These are phyloP conservation scores for Planococcus citri DNA, from an alignment of 1,140 invertebrate genomes.

Conservation along the genomic window DNA sequence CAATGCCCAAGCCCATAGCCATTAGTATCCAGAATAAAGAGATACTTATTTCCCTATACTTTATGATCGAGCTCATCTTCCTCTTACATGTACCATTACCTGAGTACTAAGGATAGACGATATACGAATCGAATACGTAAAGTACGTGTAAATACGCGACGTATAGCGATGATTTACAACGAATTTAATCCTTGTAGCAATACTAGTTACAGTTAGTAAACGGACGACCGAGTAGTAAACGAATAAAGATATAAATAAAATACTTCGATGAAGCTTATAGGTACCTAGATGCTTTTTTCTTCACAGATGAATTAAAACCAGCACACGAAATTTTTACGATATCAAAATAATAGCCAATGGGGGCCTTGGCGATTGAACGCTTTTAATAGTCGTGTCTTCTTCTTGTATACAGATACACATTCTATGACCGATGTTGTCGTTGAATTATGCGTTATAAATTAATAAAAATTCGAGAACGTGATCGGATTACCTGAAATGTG, in stretches of 20 bases:
- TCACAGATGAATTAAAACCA: neutral
- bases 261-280: too few species aligned
- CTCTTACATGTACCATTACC: too few species aligned
- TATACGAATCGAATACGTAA: too few species aligned
- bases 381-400: too few species aligned
- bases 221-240: neutral
- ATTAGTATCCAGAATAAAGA: too few species aligned
- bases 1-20: too few species aligned
- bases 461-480: constrained; percentile 1
- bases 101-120: too few species aligned
- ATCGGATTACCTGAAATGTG: neutral
- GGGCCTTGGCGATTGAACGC: neutral
- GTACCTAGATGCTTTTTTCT: neutral
- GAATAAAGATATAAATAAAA: neutral
- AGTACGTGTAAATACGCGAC: too few species aligned
- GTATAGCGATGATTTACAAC: neutral
- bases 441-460: constrained; percentile 8
- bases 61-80: too few species aligned
- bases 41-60: too few species aligned
- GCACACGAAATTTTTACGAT: neutral
- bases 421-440: neutral
- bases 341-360: too few species aligned
- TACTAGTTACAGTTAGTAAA: neutral
- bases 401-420: neutral
- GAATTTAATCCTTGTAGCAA: neutral